A percentile compares a stretch with the other conserved stretches of the same genome.
phyloP scores from a whole-genome alignment of 2,797 vertebrate species.

The Phaenicophaeus curvirostris region DNA sequence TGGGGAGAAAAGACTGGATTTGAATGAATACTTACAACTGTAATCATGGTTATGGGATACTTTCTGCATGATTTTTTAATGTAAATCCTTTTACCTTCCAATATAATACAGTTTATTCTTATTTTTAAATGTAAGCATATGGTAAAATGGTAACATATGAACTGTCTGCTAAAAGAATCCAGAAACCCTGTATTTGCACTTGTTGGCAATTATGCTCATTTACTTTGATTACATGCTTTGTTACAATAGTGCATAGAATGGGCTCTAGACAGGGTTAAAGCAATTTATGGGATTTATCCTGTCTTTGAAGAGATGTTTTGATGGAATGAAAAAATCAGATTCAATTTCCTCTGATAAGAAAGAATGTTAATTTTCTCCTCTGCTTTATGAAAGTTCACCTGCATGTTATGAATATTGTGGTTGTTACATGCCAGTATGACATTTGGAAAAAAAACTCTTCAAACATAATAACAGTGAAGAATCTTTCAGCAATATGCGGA shows the following conservation, averaged over 20 bases:
- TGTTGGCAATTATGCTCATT: slow-evolving; percentile 26
- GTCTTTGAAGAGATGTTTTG: slow-evolving; percentile 19
- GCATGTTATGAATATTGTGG: background rate
- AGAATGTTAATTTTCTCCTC: slow-evolving; percentile 8
- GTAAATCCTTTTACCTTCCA: background rate
- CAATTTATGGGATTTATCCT: background rate
- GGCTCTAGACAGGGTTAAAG: background rate
- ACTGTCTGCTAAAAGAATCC: background rate
- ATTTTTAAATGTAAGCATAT: background rate
- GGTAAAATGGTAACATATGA: background rate
- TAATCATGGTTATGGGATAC: background rate
- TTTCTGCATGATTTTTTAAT: background rate
- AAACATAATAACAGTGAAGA: background rate
- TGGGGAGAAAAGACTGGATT: background rate
- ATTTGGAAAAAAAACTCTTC: slow-evolving; percentile 21
- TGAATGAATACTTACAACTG: background rate
- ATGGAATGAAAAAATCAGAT: slow-evolving; percentile 33
- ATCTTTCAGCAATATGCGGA: background rate
- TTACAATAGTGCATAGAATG: background rate
- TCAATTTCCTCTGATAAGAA: background rate
- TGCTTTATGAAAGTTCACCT: slow-evolving; percentile 1
- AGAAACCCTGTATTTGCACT: background rate
- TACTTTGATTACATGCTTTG: slow-evolving; percentile 34
- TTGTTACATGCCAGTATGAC: background rate
- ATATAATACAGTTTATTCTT: background rate